Evolutionary conservation across 37 sponge, comb jelly and placozoan species (phyloP), one percentile per base, ranked within the genome.

Genomic region (Theonella swinhoei): DNA sequence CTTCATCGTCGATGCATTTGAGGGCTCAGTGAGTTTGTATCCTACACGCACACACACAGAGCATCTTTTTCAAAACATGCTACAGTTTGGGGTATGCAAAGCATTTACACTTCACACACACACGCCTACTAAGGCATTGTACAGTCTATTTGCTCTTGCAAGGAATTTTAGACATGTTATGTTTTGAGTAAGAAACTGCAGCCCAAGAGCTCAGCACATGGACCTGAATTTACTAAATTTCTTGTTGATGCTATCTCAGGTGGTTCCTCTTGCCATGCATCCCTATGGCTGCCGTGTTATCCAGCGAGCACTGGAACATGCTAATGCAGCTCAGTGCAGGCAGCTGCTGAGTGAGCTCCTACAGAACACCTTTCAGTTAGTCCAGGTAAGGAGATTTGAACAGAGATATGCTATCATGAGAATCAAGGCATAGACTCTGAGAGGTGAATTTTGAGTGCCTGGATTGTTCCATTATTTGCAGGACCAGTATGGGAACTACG

Each of bases 271-370:
- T 71, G 85, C 95, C 33, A 94, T 91, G 2, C 99, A 98, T 81
- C 95, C 99, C 4, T 98, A 89, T 67, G 99, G 99, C 40, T 98
- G 99, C 78, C 68, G 99, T 36, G 97, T 98, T 30, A 96, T 98
- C 36, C 99, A 98, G 86, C 65, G 99, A 3, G 85, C 96, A 26
- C 68, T 98, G 82, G 99, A 98, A 77, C 83, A 94, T 72, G 96
- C 97, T 65, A 88, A 82, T 9, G 81, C 90, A 0, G 81, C 89
- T 39, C 97, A 92, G 86, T 90, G 88, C 11, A 78, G 85, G 31
- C 84, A 81, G 1, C 78, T 98, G 20, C 84, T 96, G 69, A 80
- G 60, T 28, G 99, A 98, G 68, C 70, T 98, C 24, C 92, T 95
- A 43, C 62, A 79, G 11, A 30, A 79, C 70, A 81, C 95, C 17